Evolutionary conservation across 2,888 invertebrate species (phyloP), one percentile per base, ranked within the genome.

Genomic region (Eurois occulta): DNA sequence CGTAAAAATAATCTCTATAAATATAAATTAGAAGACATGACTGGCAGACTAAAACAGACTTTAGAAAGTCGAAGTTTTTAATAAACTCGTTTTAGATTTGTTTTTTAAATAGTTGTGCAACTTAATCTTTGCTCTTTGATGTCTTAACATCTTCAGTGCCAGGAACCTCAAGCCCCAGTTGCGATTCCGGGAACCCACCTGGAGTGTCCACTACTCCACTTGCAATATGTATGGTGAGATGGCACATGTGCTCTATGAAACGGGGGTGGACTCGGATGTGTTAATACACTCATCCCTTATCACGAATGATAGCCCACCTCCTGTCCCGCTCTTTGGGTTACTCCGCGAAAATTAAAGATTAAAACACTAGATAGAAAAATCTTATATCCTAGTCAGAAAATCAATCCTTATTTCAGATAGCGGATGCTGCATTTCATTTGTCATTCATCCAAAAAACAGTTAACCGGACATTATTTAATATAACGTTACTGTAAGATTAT

Each of bases 401-500:
- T 41, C 4, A 18, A 41, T 6, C 35, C 3, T 35, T 64, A 43
- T 62, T 60, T 43, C 35, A n/a, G 18, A 48, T 38, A 32, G 4
- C 35, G 10, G 6, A 55, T 41, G 10, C 11, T 38, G 21, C 24
- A 65, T 64, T 64, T 32, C 2, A 69, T 10, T 62, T 5, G 32
- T 35, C 62, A 11, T 10, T 55, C 67, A 72, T 32, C 1, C 41
- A 67, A 21, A 75, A 13, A 21, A 72, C 65, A 67, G 41, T 75
- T 38, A 78, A 62, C 28, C 11, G 32, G 55, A 41, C 41, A 67
- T 78, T 75, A 72, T 85, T 81, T 72, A 65, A 76, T 86, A 86
- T 81, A 60, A 76, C 71, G 76, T 86, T 78, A 76, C 75, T 28
- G 55, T 76, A 62, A 81, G 60, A 87, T 77, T 75, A 77, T 73